phyloP scores from a whole-genome alignment of 2,797 vertebrate species.

The Gallinago solitaria region DNA sequence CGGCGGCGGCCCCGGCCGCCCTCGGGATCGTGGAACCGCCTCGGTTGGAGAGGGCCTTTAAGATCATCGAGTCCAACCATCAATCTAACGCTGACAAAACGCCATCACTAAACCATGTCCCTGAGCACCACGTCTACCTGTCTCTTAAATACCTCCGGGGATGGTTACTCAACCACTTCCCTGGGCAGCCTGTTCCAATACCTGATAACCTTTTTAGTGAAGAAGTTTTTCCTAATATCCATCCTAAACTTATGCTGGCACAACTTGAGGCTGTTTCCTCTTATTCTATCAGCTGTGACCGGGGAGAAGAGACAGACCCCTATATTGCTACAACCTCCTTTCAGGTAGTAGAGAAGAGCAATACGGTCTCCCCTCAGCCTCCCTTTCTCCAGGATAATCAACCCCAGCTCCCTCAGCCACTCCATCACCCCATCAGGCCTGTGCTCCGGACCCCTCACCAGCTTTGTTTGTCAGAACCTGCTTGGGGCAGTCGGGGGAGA shows the following conservation, averaged over 20 bases:
- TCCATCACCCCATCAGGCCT: background rate
- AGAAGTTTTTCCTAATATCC: background rate
- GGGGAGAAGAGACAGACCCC: background rate
- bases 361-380: background rate
- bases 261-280: background rate
- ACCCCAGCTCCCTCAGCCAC: background rate
- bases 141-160: background rate
- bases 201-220: no score
- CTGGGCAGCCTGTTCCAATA: background rate
- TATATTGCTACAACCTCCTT: background rate
- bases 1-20: rapidly evolving
- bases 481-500: background rate
- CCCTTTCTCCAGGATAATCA: background rate
- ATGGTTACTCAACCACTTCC: background rate
- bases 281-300: background rate
- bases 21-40: background rate
- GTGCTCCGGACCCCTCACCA: background rate
- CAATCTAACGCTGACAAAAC: background rate
- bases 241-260: background rate
- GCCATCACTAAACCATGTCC: background rate
- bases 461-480: background rate
- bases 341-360: background rate
- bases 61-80: background rate
- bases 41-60: background rate
- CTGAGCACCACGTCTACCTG: background rate